Evolutionary conservation across 2,888 invertebrate species (phyloP).

Genomic region (Ceramica pisi): DNA sequence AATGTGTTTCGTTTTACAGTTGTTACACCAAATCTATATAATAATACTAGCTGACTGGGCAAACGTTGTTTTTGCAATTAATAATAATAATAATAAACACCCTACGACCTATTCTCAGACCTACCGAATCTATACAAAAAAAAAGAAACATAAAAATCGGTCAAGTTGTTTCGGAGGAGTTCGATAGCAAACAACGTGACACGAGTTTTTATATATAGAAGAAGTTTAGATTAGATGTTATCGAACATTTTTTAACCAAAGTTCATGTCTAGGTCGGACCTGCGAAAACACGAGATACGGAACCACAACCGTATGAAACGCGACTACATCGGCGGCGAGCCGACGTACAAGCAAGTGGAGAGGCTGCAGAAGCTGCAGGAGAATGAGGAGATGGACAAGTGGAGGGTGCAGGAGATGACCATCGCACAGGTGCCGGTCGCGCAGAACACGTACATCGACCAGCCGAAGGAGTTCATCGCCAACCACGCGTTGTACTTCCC

Average conservation of each 20-base stretch:
- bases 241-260: slow-evolving; percentile 16
- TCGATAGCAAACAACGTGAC: no score
- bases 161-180: no score
- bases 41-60: no score
- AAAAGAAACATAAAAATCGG: no score
- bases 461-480: slow-evolving; percentile 76
- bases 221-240: no score
- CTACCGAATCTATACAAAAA: no score
- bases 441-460: slow-evolving; percentile 80
- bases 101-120: no score
- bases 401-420: slow-evolving; percentile 66
- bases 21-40: background rate
- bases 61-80: no score
- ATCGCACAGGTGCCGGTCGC: slow-evolving; percentile 69
- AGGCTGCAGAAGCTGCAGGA: slow-evolving; percentile 81
- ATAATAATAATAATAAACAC: no score
- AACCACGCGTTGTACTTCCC: slow-evolving; percentile 82
- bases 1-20: no score
- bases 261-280: slow-evolving; percentile 79
- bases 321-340: slow-evolving; percentile 87
- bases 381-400: slow-evolving; percentile 67
- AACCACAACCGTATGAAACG: slow-evolving; percentile 87
- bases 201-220: no score
- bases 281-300: slow-evolving; percentile 87
- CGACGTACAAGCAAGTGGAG: slow-evolving; percentile 86